Conservation (phyloP, 2,888 invertebrate species). For the Linhomoeus sp. region DNA sequence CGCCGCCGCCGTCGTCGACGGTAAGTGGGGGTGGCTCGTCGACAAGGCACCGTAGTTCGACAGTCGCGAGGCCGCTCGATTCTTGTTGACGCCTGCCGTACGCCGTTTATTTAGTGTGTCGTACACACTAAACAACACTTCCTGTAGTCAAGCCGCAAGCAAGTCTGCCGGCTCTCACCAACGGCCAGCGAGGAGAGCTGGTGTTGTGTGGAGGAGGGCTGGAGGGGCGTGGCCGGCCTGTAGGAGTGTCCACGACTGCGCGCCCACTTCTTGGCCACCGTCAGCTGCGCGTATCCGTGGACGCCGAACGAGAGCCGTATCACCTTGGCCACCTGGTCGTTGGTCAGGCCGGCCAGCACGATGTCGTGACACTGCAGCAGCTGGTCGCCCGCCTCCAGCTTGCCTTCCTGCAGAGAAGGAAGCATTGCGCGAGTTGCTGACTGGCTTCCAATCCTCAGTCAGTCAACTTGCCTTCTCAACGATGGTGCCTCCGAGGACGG, state of each 20-base stretch:
- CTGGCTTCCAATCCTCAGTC: not conserved
- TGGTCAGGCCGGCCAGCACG: not conserved
- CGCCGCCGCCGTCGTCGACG: too few species aligned
- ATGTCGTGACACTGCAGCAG: conserved; percentile 1
- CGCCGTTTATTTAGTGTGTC: too few species aligned
- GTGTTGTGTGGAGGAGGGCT: not conserved
- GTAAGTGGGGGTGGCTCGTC: too few species aligned
- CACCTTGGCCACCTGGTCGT: conserved; percentile 3
- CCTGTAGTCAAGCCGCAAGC: too few species aligned
- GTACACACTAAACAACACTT: too few species aligned
- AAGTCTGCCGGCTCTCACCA: too few species aligned
- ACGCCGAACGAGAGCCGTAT: not conserved
- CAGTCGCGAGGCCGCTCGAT: too few species aligned
- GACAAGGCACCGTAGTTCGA: too few species aligned
- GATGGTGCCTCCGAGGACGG: not conserved
- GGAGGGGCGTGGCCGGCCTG: not conserved
- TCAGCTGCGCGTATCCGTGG: not conserved
- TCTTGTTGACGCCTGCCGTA: too few species aligned
- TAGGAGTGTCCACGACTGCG: not conserved
- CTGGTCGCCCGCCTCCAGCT: conserved; percentile 1
- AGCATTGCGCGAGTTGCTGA: not conserved
- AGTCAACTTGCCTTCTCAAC: conserved; percentile 3
- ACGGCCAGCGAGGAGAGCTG: not conserved
- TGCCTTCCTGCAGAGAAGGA: not conserved
- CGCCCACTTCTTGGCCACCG: conserved; percentile 1